These are phyloP conservation scores for Coremacera marginata DNA, from an alignment of 2,888 invertebrate species.

Conservation along the genomic window DNA sequence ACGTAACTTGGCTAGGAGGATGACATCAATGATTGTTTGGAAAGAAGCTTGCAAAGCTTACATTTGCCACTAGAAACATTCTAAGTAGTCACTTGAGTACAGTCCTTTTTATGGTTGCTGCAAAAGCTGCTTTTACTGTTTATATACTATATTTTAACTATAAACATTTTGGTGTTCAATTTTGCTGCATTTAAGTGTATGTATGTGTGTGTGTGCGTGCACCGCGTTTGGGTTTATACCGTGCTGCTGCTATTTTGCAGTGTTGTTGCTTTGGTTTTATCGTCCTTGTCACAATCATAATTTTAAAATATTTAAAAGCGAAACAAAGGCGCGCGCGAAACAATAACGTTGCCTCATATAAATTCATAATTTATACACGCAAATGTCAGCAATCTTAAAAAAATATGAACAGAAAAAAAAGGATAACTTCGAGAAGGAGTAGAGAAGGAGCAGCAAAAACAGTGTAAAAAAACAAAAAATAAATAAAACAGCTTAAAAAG, in stretches of 20 bases:
- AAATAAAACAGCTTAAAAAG: too few relatives aligned
- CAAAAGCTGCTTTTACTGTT: too few relatives aligned
- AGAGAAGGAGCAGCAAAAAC: not conserved
- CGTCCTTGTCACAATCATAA: not conserved
- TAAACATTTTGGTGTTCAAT: not conserved
- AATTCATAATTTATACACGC: slow-evolving; percentile 15
- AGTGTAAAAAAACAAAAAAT: too few relatives aligned
- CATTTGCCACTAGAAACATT: too few relatives aligned
- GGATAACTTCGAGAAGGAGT: not conserved
- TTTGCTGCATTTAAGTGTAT: not conserved
- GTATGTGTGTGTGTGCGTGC: not conserved
- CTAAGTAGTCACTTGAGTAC: too few relatives aligned
- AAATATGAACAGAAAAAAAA: slow-evolving; percentile 11
- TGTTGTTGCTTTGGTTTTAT: not conserved
- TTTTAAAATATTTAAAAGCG: slow-evolving; percentile 14
- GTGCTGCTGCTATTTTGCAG: not conserved
- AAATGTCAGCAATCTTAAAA: not conserved
- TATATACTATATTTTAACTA: not conserved
- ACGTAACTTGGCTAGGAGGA: too few relatives aligned
- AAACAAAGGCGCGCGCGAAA: slow-evolving; percentile 1
- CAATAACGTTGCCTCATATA: not conserved
- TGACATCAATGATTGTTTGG: too few relatives aligned
- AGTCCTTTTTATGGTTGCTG: too few relatives aligned
- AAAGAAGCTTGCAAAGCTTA: too few relatives aligned
- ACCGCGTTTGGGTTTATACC: not conserved